These are phyloP conservation scores for Actias luna DNA, from an alignment of 2,888 invertebrate genomes.

Conservation along the genomic window DNA sequence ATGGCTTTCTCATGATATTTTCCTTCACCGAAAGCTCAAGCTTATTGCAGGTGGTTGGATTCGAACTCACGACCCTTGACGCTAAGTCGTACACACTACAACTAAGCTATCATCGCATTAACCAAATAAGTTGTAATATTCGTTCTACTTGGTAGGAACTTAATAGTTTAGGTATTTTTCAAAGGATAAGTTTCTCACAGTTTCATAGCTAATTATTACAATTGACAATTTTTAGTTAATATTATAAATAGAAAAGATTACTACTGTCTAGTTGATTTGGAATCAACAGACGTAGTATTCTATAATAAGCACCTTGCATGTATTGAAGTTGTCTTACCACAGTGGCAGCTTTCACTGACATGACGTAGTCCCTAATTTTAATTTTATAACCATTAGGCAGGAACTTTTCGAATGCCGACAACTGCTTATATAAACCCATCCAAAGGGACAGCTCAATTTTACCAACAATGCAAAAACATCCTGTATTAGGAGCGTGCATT, in stretches of 20 bases:
- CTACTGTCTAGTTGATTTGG: neutral
- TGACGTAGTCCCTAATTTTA: slow-evolving; percentile 48
- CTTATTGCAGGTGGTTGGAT: too few relatives aligned
- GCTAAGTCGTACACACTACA: too few relatives aligned
- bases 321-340: slow-evolving; percentile 39
- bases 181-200: neutral
- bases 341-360: slow-evolving; percentile 46
- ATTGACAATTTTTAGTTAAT: neutral
- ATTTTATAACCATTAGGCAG: slow-evolving; percentile 52
- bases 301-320: neutral
- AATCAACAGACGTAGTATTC: neutral
- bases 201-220: neutral
- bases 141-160: neutral
- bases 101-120: too few relatives aligned
- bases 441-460: slow-evolving; percentile 61
- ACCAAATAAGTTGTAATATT: too few relatives aligned
- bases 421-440: slow-evolving; percentile 59
- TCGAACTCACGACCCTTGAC: too few relatives aligned
- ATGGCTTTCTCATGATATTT: too few relatives aligned
- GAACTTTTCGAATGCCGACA: slow-evolving; percentile 39
- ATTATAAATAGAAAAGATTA: neutral
- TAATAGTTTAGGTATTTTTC: too few relatives aligned
- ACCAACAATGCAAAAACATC: slow-evolving; percentile 57
- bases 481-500: slow-evolving; percentile 40
- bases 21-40: too few relatives aligned